Conservation (phyloP, 2,113 vertebrate genomes). For the Theropithecus gelada region DNA sequence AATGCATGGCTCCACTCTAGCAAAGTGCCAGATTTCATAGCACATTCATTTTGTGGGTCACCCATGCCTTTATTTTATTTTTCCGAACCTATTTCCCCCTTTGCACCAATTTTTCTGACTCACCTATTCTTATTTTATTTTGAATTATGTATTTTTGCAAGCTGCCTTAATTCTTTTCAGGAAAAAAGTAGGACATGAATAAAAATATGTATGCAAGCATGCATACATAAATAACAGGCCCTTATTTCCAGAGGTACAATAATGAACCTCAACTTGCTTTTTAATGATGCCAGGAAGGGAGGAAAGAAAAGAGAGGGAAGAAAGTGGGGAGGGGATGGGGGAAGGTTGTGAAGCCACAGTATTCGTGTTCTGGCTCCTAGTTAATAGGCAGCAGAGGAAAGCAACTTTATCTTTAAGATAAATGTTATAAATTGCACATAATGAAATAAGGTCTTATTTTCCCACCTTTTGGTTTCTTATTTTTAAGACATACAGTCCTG, state of each 20-base stretch:
- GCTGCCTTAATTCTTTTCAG: slow-evolving; percentile 55
- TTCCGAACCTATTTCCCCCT: not conserved
- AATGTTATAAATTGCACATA: slow-evolving; percentile 76
- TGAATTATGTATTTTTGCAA: slow-evolving; percentile 58
- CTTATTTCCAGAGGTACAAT: slow-evolving; percentile 49
- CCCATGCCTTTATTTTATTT: not conserved
- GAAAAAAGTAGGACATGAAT: not conserved
- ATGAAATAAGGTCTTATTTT: slow-evolving; percentile 81
- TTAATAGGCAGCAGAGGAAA: slow-evolving; percentile 62
- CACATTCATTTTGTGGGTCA: not conserved
- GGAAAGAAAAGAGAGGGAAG: not conserved
- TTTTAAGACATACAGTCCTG: slow-evolving; percentile 73
- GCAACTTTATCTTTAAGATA: slow-evolving; percentile 72
- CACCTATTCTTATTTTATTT: slow-evolving; percentile 44
- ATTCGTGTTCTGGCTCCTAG: slow-evolving; percentile 31
- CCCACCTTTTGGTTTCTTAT: slow-evolving; percentile 76
- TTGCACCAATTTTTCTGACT: slow-evolving; percentile 23
- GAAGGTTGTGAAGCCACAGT: not conserved
- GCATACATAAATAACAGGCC: slow-evolving; percentile 48
- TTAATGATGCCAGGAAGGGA: slow-evolving; percentile 51
- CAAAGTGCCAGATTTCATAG: not conserved
- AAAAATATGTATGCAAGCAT: not conserved
- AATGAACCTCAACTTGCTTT: slow-evolving; percentile 53
- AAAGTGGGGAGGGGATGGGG: not conserved
- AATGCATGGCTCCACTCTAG: not conserved